A percentile compares a stretch with the other conserved stretches of the same genome.
These are phyloP conservation scores for Chamaea fasciata DNA, from an alignment of 2,113 vertebrate species.

Conservation along the genomic window DNA sequence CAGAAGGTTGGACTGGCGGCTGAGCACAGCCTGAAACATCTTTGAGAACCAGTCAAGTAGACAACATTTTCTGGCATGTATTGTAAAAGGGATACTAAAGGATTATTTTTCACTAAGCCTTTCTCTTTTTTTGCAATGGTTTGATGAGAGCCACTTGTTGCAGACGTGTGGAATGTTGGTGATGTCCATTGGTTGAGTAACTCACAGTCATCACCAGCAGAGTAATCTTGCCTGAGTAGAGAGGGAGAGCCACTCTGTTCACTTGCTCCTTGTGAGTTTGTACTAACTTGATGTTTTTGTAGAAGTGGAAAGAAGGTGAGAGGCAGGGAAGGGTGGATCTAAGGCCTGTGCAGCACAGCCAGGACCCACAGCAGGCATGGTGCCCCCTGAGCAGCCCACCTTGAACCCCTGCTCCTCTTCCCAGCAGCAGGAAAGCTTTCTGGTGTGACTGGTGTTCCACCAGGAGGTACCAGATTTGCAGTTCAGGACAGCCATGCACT, in stretches of 20 bases:
- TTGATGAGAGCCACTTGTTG: neutral
- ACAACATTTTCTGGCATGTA: neutral
- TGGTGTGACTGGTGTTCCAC: neutral
- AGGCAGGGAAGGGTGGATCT: neutral
- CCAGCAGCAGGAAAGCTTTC: neutral
- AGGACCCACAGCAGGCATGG: neutral
- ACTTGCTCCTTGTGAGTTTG: neutral
- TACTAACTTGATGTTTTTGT: neutral
- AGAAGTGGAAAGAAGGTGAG: neutral
- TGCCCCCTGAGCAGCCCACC: neutral
- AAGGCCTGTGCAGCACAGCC: neutral
- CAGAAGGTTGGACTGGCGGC: neutral
- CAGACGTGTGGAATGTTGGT: neutral
- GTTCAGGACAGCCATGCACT: fast-evolving
- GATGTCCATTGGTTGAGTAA: neutral
- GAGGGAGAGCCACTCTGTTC: neutral
- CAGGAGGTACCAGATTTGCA: neutral
- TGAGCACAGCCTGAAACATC: neutral
- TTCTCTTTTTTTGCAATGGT: neutral
- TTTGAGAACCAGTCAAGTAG: neutral
- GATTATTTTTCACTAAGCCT: neutral
- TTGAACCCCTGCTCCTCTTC: neutral
- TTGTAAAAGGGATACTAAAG: neutral
- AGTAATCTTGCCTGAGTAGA: neutral
- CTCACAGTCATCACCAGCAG: neutral